Conservation (phyloP, 2,113 vertebrate genomes). For the Zosterops borbonicus region DNA sequence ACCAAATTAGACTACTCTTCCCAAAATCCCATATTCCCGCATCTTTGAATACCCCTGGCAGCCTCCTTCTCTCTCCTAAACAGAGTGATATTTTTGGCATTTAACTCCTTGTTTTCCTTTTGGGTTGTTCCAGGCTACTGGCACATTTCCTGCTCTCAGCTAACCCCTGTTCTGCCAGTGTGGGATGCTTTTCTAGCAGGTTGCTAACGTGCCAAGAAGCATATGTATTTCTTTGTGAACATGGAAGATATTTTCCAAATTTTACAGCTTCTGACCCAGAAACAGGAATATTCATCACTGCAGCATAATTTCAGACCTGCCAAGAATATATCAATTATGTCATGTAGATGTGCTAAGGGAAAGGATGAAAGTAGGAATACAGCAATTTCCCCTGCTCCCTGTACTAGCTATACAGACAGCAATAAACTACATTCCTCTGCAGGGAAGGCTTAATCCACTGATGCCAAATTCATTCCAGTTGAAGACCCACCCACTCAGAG, state of each 20-base stretch:
- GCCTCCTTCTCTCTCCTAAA: neutral
- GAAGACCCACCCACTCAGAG: neutral
- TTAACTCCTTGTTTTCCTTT: constrained; percentile 40
- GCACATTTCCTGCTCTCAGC: constrained; percentile 5
- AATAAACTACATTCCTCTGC: neutral
- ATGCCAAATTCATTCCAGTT: neutral
- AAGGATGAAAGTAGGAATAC: neutral
- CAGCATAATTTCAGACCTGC: constrained; percentile 57
- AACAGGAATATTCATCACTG: constrained; percentile 52
- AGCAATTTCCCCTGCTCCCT: neutral
- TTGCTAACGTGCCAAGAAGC: constrained; percentile 36
- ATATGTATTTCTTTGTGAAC: constrained; percentile 28
- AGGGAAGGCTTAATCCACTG: neutral
- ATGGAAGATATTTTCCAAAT: constrained; percentile 43
- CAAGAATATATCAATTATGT: constrained; percentile 54
- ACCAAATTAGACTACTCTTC: neutral
- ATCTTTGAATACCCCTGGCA: neutral
- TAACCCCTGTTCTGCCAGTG: constrained; percentile 35
- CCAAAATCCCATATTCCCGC: neutral
- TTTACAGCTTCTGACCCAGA: constrained; percentile 57
- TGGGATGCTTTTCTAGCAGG: constrained; percentile 49
- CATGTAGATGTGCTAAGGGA: neutral
- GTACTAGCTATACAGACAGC: neutral
- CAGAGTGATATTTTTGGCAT: neutral
- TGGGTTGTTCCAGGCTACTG: neutral